These are phyloP conservation scores for Saccostrea glomerata DNA, from an alignment of 1,140 invertebrate genomes.

Conservation along the genomic window DNA sequence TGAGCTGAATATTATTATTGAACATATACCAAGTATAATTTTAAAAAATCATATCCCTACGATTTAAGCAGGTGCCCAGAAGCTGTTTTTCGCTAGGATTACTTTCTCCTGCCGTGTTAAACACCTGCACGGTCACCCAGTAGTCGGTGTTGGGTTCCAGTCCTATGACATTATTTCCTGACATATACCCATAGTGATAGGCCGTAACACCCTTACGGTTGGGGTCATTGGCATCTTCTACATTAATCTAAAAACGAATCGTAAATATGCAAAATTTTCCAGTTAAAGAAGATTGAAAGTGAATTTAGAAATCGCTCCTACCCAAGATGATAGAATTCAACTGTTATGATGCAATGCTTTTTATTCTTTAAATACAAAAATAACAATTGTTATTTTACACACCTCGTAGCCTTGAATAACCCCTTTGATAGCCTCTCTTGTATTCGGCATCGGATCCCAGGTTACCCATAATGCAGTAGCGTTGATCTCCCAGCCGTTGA, in stretches of 20 bases:
- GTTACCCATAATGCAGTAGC: conserved; percentile 94
- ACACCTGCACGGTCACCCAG: conserved; percentile 96
- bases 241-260: conserved; percentile 69
- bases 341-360: no score
- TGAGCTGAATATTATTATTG: no score
- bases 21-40: background rate
- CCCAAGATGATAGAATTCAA: no score
- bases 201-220: conserved; percentile 55
- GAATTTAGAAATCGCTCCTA: no score
- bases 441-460: conserved; percentile 92
- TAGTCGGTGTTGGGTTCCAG: conserved; percentile 95
- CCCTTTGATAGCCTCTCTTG: conserved; percentile 90
- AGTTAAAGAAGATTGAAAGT: no score
- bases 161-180: conserved; percentile 90
- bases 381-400: conserved; percentile 64
- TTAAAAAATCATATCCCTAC: conserved; percentile 61
- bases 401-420: conserved; percentile 94
- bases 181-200: conserved; percentile 65
- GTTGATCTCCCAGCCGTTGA: conserved; percentile 89
- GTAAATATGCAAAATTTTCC: no score
- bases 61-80: conserved; percentile 80
- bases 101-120: conserved; percentile 96
- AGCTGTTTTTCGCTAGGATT: conserved; percentile 93
- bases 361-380: no score
- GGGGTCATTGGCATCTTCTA: conserved; percentile 63